Evolutionary conservation across 2,888 invertebrate genomes (phyloP).

Genomic region (Apodemia mormo): DNA sequence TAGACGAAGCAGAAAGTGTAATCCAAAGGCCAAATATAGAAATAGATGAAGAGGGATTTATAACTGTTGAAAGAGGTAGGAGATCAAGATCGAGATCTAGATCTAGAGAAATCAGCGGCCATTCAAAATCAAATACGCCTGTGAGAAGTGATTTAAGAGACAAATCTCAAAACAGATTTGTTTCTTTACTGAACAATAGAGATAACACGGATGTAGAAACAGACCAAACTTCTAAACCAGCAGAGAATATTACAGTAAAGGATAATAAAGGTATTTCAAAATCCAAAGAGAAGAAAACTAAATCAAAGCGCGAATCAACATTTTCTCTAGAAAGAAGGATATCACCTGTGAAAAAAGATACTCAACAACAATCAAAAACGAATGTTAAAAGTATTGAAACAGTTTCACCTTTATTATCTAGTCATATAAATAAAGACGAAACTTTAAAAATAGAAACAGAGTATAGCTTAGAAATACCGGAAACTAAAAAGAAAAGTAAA

Average conservation of each 20-base stretch:
- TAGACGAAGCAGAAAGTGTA: slow-evolving; percentile 58
- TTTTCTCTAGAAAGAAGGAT: slow-evolving; percentile 48
- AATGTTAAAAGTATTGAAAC: slow-evolving; percentile 46
- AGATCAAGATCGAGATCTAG: slow-evolving; percentile 82
- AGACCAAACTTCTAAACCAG: slow-evolving; percentile 41
- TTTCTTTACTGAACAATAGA: slow-evolving; percentile 53
- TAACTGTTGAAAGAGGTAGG: slow-evolving; percentile 70
- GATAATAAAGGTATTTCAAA: slow-evolving; percentile 36
- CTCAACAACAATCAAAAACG: slow-evolving; percentile 55
- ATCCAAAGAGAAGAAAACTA: slow-evolving; percentile 55
- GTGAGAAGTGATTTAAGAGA: slow-evolving; percentile 50
- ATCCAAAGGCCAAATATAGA: slow-evolving; percentile 50
- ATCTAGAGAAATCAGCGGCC: slow-evolving; percentile 70
- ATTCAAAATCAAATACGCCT: slow-evolving; percentile 48
- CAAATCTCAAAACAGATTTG: slow-evolving; percentile 62
- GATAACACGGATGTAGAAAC: slow-evolving; percentile 50
- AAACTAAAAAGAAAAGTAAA: slow-evolving; percentile 57
- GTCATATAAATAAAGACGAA: slow-evolving; percentile 33
- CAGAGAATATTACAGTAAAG: slow-evolving; percentile 46
- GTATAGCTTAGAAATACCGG: slow-evolving; percentile 36
- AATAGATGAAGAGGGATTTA: slow-evolving; percentile 72
- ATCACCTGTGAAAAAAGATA: slow-evolving; percentile 56
- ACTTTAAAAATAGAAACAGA: slow-evolving; percentile 27
- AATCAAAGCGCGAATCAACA: slow-evolving; percentile 42
- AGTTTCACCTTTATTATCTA: slow-evolving; percentile 30